Conservation (phyloP, 30 jellyfish, hydroid and myxozoan genomes). For the Cassiopea xamachana region DNA sequence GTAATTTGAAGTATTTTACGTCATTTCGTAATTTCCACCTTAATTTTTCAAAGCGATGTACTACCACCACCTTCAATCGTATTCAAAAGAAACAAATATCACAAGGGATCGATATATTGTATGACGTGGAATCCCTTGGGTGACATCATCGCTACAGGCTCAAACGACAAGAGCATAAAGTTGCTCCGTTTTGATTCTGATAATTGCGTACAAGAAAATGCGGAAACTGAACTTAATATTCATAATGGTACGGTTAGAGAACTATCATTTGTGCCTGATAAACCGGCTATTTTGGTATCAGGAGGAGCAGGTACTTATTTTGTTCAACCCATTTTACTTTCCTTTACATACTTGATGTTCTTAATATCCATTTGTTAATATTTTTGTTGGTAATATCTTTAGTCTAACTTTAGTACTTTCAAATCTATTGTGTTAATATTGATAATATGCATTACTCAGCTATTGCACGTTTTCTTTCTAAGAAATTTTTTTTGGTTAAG, state of each 20-base stretch:
- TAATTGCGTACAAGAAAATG: slow-evolving; percentile 75
- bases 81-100: slow-evolving; percentile 89
- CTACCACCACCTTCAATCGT: slow-evolving; percentile 75
- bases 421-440: no score
- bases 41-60: slow-evolving; percentile 25
- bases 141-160: slow-evolving; percentile 94
- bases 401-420: no score
- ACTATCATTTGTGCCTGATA: slow-evolving; percentile 90
- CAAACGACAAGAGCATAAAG: slow-evolving; percentile 92
- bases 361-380: no score
- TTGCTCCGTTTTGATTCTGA: slow-evolving; percentile 83
- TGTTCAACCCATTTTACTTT: not conserved
- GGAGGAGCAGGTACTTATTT: slow-evolving; percentile 96
- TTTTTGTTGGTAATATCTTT: no score
- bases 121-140: slow-evolving; percentile 98
- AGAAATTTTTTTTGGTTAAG: no score
- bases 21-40: no score
- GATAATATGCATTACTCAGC: no score
- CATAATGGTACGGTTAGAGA: slow-evolving; percentile 98
- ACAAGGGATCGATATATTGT: slow-evolving; percentile 98
- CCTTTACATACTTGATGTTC: not conserved
- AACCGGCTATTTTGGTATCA: slow-evolving; percentile 79
- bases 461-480: no score
- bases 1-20: not conserved
- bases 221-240: slow-evolving; percentile 81